These are phyloP conservation scores for Plecturocebus donacophilus DNA, from an alignment of 2,113 vertebrate species.

Conservation along the genomic window DNA sequence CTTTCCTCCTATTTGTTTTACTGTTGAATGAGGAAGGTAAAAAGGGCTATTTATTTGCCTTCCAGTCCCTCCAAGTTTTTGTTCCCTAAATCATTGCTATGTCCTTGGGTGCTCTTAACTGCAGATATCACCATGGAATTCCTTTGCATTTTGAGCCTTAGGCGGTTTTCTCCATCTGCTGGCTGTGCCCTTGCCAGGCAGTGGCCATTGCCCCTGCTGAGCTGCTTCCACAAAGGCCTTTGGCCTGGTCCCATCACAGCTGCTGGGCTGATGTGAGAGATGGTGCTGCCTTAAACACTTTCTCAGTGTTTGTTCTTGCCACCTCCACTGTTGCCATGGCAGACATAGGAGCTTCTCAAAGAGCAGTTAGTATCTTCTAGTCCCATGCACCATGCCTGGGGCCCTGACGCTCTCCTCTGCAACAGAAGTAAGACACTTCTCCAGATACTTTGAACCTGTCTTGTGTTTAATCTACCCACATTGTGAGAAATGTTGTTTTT, in stretches of 20 bases:
- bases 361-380: neutral
- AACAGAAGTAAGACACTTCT: neutral
- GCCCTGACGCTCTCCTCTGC: neutral
- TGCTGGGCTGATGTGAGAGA: neutral
- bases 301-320: neutral
- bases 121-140: conserved; percentile 8
- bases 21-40: neutral
- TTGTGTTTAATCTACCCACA: neutral
- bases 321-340: neutral
- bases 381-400: neutral
- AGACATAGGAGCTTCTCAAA: neutral
- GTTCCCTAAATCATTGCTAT: neutral
- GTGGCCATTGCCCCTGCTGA: neutral
- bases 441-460: neutral
- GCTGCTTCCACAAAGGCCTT: neutral
- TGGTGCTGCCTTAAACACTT: neutral
- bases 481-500: neutral
- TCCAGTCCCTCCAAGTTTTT: neutral
- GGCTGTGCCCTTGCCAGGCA: neutral
- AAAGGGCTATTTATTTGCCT: neutral
- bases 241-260: conserved; percentile 34
- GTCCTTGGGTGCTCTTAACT: neutral
- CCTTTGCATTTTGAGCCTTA: neutral
- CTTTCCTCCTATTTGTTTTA: neutral
- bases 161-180: conserved; percentile 15